phyloP scores from a whole-genome alignment of 2,797 vertebrate genomes.

The Crocodylus rhombifer region DNA sequence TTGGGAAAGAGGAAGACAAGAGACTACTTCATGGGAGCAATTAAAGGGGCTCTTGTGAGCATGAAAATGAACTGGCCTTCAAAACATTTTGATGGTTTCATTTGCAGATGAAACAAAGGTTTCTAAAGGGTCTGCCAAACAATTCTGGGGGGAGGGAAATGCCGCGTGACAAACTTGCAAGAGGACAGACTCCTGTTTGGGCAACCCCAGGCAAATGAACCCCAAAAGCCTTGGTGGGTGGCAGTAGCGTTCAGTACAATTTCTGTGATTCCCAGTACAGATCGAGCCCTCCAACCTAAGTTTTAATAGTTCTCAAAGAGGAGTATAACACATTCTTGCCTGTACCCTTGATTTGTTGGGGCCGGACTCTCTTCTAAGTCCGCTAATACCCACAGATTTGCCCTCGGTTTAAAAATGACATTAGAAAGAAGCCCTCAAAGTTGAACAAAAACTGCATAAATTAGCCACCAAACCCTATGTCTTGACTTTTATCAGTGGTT shows the following conservation, averaged over 20 bases:
- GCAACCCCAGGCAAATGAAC: not conserved
- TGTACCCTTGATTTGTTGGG: not conserved
- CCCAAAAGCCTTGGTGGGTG: fast-evolving
- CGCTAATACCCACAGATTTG: not conserved
- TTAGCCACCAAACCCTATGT: fast-evolving
- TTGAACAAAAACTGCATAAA: not conserved
- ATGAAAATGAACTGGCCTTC: constrained; percentile 42
- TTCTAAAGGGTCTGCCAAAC: not conserved
- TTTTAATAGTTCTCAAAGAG: too few relatives aligned
- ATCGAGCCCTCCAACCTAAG: too few relatives aligned
- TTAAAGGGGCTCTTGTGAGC: constrained; percentile 23
- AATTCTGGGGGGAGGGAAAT: not conserved
- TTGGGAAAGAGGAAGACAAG: constrained; percentile 51
- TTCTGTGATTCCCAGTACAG: not conserved
- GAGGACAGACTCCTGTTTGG: not conserved
- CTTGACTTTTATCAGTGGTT: not conserved
- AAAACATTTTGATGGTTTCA: constrained; percentile 62
- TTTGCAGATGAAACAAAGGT: constrained; percentile 30
- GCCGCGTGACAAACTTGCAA: not conserved
- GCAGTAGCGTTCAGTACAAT: not conserved
- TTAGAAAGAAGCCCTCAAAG: not conserved
- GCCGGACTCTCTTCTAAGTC: not conserved
- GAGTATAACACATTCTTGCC: not conserved
- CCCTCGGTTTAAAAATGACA: not conserved
- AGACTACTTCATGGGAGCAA: constrained; percentile 45